phyloP scores from a whole-genome alignment of 2,113 vertebrate species.

The Passer montanus region DNA sequence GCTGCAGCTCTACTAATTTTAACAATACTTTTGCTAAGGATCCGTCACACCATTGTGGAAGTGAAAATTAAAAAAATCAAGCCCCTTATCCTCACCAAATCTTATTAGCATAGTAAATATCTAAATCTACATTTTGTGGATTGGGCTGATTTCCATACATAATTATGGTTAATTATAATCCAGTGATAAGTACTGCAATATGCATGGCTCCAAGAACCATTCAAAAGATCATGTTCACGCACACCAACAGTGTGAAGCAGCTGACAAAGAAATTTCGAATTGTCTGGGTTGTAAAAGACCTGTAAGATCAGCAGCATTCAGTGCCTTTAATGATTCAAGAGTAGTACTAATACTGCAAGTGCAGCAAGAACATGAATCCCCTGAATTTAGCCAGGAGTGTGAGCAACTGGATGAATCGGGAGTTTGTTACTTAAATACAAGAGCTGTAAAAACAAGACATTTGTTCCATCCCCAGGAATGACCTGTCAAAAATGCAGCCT shows the following conservation, averaged over 20 bases:
- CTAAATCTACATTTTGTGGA: constrained; percentile 12
- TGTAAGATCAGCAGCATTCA: neutral
- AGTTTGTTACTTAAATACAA: neutral
- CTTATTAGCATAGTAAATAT: constrained; percentile 37
- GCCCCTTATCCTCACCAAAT: constrained; percentile 8
- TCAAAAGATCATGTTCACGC: neutral
- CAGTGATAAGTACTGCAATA: constrained; percentile 21
- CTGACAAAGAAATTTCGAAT: neutral
- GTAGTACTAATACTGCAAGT: neutral
- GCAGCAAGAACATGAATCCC: neutral
- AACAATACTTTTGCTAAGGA: neutral
- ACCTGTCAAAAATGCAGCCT: neutral
- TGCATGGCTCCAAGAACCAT: neutral
- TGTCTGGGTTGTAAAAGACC: neutral
- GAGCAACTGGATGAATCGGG: neutral
- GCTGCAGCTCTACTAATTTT: neutral
- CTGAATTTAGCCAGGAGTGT: neutral
- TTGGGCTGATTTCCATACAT: constrained; percentile 23
- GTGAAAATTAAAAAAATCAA: neutral
- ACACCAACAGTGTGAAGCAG: neutral
- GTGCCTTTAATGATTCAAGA: neutral
- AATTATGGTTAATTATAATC: constrained; percentile 55
- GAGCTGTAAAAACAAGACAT: neutral
- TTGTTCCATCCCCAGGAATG: neutral
- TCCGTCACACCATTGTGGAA: neutral